A percentile compares a stretch with the other conserved stretches of the same genome.
phyloP scores from a whole-genome alignment of 1,140 invertebrate species.

The Globodera ellingtonae region DNA sequence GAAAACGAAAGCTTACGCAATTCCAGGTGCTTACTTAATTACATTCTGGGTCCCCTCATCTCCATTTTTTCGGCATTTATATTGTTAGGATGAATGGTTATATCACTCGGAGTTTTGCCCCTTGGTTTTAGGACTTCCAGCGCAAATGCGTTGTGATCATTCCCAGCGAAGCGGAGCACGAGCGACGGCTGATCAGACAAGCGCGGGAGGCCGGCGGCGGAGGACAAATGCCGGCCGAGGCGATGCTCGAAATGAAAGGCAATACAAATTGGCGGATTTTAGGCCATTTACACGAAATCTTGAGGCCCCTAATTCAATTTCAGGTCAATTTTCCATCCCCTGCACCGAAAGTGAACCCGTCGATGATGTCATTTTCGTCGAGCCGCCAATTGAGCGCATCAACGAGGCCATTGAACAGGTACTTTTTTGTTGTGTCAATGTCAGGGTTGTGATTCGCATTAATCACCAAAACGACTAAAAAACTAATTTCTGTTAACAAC shows the following conservation, averaged over 20 bases:
- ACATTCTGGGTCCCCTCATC: not conserved
- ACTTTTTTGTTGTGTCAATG: no score
- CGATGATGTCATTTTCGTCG: conserved; percentile 59
- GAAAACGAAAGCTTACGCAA: conserved; percentile 49
- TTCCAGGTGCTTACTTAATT: conserved; percentile 14
- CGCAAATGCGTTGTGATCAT: conserved; percentile 62
- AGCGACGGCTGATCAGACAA: conserved; percentile 47
- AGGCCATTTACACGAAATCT: conserved; percentile 9
- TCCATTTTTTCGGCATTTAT: not conserved
- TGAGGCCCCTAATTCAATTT: conserved; percentile 19
- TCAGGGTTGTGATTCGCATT: no score
- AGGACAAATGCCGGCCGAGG: conserved; percentile 52
- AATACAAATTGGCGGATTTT: conserved; percentile 1
- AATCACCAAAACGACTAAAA: no score
- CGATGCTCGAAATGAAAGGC: conserved; percentile 63
- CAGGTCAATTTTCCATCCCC: conserved; percentile 57
- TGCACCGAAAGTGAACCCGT: conserved; percentile 52
- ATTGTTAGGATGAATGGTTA: not conserved
- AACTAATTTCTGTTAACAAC: no score
- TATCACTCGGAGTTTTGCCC: not conserved
- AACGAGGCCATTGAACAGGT: conserved; percentile 59
- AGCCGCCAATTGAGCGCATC: conserved; percentile 50
- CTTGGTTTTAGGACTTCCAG: conserved; percentile 54
- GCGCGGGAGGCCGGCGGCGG: conserved; percentile 37
- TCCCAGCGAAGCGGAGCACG: conserved; percentile 51